phyloP scores from a whole-genome alignment of 1,140 invertebrate genomes.

The Drosophila nigrodunni region DNA sequence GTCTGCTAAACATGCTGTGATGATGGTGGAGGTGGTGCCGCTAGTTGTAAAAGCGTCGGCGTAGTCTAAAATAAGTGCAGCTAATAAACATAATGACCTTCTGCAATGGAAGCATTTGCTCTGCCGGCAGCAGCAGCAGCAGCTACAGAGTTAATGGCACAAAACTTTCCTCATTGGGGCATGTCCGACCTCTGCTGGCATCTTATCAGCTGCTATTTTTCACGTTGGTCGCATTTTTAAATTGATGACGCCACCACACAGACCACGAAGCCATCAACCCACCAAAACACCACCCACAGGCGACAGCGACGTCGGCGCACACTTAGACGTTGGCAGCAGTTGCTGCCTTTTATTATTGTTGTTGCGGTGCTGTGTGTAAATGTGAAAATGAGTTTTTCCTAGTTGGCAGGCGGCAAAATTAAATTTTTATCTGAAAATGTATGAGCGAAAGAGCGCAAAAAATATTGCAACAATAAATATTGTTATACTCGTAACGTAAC shows the following conservation, averaged over 20 bases:
- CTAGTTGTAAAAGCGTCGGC: not conserved
- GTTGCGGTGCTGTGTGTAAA: slow-evolving; percentile 42
- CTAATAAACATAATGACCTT: slow-evolving; percentile 74
- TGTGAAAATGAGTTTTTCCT: slow-evolving; percentile 70
- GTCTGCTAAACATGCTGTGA: not conserved
- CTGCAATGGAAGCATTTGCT: slow-evolving; percentile 14
- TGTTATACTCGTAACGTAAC: slow-evolving; percentile 31
- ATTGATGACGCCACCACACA: slow-evolving; percentile 71
- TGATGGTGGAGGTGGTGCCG: not conserved
- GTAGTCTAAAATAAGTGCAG: slow-evolving; percentile 63
- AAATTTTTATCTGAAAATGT: slow-evolving; percentile 67
- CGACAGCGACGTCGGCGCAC: slow-evolving; percentile 5
- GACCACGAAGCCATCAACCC: not conserved
- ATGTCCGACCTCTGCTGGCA: slow-evolving; percentile 26
- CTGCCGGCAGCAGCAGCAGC: not conserved
- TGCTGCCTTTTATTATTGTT: slow-evolving; percentile 44
- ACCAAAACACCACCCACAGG: not conserved
- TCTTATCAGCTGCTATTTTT: slow-evolving; percentile 61
- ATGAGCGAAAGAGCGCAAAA: slow-evolving; percentile 3
- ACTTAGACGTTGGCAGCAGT: slow-evolving; percentile 46
- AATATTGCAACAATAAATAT: slow-evolving; percentile 69
- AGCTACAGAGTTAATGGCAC: slow-evolving; percentile 45
- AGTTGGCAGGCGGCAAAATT: slow-evolving; percentile 57
- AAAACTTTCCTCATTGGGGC: slow-evolving; percentile 47
- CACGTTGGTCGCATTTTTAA: slow-evolving; percentile 54